These are phyloP conservation scores for Brachyptera risi DNA, from an alignment of 2,888 invertebrate genomes.

Conservation along the genomic window DNA sequence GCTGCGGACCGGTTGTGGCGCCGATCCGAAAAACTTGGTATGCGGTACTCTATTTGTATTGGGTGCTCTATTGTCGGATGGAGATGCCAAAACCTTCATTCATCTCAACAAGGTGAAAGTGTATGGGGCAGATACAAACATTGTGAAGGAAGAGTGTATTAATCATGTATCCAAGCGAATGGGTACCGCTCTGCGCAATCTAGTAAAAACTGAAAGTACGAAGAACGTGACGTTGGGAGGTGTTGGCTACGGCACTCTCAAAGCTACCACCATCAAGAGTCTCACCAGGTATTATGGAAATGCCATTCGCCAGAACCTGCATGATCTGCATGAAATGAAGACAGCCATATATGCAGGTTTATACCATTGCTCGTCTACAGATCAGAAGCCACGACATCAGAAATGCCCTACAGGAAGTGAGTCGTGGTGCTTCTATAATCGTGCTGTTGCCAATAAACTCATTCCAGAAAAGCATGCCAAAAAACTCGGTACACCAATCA, in stretches of 20 bases:
- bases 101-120: slow-evolving; percentile 17
- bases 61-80: slow-evolving; percentile 26
- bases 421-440: slow-evolving; percentile 31
- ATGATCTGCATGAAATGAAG: slow-evolving; percentile 36
- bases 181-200: slow-evolving; percentile 19
- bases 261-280: slow-evolving; percentile 34
- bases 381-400: slow-evolving; percentile 30
- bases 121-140: slow-evolving; percentile 2
- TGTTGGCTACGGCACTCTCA: slow-evolving; percentile 11
- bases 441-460: background rate
- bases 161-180: slow-evolving; percentile 27
- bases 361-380: slow-evolving; percentile 27
- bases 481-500: slow-evolving; percentile 14
- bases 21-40: slow-evolving; percentile 17
- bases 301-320: slow-evolving; percentile 36
- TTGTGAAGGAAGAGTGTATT: slow-evolving; percentile 28
- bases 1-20: slow-evolving; percentile 27
- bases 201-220: slow-evolving; percentile 16
- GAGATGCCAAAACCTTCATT: slow-evolving; percentile 16
- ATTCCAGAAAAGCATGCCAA: slow-evolving; percentile 8
- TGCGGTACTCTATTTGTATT: slow-evolving; percentile 25
- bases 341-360: slow-evolving; percentile 31
- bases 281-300: slow-evolving; percentile 39
- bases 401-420: slow-evolving; percentile 31
- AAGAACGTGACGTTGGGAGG: slow-evolving; percentile 25